These are phyloP conservation scores for Pelmatolapia mariae DNA, from an alignment of 2,113 vertebrate species.

Conservation along the genomic window DNA sequence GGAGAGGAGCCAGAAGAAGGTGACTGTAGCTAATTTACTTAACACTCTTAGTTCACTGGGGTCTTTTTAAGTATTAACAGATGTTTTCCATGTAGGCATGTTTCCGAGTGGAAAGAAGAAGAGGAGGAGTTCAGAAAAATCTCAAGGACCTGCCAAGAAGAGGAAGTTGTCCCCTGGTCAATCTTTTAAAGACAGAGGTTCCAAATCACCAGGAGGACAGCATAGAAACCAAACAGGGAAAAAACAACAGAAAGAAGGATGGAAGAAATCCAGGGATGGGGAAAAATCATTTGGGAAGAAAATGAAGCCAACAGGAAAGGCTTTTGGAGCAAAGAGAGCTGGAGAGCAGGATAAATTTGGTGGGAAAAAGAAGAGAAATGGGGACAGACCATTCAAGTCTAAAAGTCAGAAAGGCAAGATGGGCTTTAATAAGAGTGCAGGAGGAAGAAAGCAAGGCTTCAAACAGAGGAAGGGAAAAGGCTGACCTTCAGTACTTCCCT, in stretches of 20 bases:
- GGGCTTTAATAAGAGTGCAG: conserved; percentile 42
- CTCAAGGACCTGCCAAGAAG: conserved; percentile 54
- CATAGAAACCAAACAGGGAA: background rate
- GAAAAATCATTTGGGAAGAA: conserved; percentile 43
- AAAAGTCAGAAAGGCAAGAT: conserved; percentile 50
- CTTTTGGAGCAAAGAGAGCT: conserved; percentile 31
- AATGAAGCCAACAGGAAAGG: conserved; percentile 15
- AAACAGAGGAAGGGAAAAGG: conserved; percentile 64
- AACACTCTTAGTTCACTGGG: background rate
- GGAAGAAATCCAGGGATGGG: conserved; percentile 25
- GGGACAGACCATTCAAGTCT: conserved; percentile 34
- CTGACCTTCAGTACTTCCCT: background rate
- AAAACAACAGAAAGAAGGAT: background rate
- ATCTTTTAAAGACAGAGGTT: background rate
- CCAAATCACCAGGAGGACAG: background rate
- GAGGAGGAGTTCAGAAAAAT: conserved; percentile 15
- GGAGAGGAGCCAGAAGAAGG: conserved; percentile 87
- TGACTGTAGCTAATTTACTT: conserved; percentile 14
- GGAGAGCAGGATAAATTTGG: conserved; percentile 31
- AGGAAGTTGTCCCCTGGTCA: conserved; percentile 15
- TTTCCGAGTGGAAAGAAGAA: conserved; percentile 66
- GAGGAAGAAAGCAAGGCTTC: conserved; percentile 50
- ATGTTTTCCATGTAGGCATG: conserved; percentile 62
- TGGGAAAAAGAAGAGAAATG: conserved; percentile 44
- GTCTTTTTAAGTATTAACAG: background rate